Evolutionary conservation across 2,113 vertebrate species (phyloP), one percentile per base, ranked within the genome.

Genomic region (Alethe diademata): DNA sequence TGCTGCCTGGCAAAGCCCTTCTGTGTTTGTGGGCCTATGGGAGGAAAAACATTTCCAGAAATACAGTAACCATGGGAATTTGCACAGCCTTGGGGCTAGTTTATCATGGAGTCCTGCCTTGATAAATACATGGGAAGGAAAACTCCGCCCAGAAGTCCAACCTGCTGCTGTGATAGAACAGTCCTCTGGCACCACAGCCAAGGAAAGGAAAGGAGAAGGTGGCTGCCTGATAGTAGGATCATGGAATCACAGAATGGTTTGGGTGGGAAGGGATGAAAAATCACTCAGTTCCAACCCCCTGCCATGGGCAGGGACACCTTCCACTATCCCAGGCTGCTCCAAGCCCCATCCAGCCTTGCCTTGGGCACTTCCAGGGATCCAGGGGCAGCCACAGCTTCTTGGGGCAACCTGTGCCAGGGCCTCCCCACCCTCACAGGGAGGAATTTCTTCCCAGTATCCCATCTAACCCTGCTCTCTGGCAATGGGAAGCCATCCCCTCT

Each of bases 41-140:
- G 84, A 93, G 90, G 62, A 82, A 91, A 66, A 93, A 31, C 42
- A 19, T 73, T 75, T 56, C 71, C 79, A 79, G 62, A 75, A 90
- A 79, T 53, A 8, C 56, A 36, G 64, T 66, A 75, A 76, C 70
- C 72, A 61, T 85, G 85, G 71, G 74, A 79, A 93, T 82, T 50
- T 80, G 78, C 67, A 48, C 29, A 70, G 57, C 87, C 85, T 62
- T 11, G 2, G 35, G 66, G 66, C 60, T 24, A 67, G 86, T 94
- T 94, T 95, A 13, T 91, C 70, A 13, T 86, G 74, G 81, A 87
- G 71, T 72, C 71, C n/a, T 93, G 91, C 94, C 93, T 75, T 35
- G 47, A 47, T 85, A 95, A 95, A 91, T 83, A 62, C 24, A 35
- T 6, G 2, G 28, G 38, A 53, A 78, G 42, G 36, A 74, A 70